Evolutionary conservation across 2,113 vertebrate species (phyloP), one percentile per base, ranked within the genome.

Genomic region (Tenebrosternarchus preto): DNA sequence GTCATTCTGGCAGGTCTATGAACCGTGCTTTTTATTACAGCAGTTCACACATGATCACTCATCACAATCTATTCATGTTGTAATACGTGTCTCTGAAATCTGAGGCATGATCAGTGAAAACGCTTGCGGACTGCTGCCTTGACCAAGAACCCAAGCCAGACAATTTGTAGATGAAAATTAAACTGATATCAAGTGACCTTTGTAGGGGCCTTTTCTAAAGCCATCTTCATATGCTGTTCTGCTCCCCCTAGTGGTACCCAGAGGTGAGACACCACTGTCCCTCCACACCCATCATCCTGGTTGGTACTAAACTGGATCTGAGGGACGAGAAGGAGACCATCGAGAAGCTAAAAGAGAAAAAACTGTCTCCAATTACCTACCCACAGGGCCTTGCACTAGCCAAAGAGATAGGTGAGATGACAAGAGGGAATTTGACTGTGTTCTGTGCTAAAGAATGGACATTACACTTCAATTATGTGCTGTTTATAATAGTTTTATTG

Each of bases 311-410:
- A 80, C 94, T 99, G 0, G 97, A 99, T 50, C 94, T 99, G 78
- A 92, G 97, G 91, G 97, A 99, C 67, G 97, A 99, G 76, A 99
- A 99, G 88, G 97, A 99, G 22, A 97, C 97, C 0, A 98, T 98
- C 0, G 97, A 99, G 81, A 98, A 98, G 77, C 95, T 99, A 90
- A 98, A 98, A 90, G 97, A 99, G 85, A 98, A 98, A 92, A 99
- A 99, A 81, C 92, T 99, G 88, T 91, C 96, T 0, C 97, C 97
- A 0, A 99, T 99, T 91, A 98, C 96, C 81, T 99, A 99, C 83
- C 97, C 96, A 0, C 97, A 99, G 85, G 97, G 97, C 69, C 92
- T 99, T 7, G 96, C 96, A 74, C 96, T 99, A 94, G 96, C 97
- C 0, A 99, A 99, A 87, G 97, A 99, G 91, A 97, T 98, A 0